phyloP scores from a whole-genome alignment of 2,113 vertebrate species.

The Oreochromis spilurus region DNA sequence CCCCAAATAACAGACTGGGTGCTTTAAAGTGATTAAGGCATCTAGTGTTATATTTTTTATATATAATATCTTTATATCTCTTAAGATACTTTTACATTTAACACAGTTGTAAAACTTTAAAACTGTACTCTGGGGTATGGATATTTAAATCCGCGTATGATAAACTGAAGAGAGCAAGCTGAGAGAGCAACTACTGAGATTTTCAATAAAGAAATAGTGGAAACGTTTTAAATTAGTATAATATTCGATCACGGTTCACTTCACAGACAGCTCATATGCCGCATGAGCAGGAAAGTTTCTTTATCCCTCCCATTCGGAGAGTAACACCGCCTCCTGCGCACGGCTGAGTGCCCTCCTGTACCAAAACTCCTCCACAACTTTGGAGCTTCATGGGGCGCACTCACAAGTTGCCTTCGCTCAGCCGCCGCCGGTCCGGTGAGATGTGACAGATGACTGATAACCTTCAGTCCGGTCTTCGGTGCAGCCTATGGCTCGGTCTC shows the following conservation, averaged over 20 bases:
- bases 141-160: neutral
- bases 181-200: neutral
- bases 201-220: neutral
- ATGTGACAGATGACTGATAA: slow-evolving; percentile 38
- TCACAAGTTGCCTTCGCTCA: neutral
- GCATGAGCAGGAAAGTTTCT: slow-evolving; percentile 1
- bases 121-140: neutral
- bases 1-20: neutral
- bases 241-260: neutral
- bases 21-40: neutral
- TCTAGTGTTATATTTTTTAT: neutral
- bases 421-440: neutral
- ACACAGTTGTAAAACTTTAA: neutral
- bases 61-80: neutral
- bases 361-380: slow-evolving; percentile 54
- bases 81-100: neutral
- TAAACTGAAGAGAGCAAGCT: neutral
- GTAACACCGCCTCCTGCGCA: slow-evolving; percentile 44
- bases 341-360: neutral
- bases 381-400: slow-evolving; percentile 29
- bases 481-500: slow-evolving; percentile 36
- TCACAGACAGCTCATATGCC: neutral
- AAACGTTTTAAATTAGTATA: neutral
- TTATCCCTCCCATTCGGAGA: slow-evolving; percentile 40
- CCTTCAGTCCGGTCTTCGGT: neutral